Base-by-base conservation (phyloP, 1,140 invertebrate species). In the Pogonomyrmex californicus region DNA sequence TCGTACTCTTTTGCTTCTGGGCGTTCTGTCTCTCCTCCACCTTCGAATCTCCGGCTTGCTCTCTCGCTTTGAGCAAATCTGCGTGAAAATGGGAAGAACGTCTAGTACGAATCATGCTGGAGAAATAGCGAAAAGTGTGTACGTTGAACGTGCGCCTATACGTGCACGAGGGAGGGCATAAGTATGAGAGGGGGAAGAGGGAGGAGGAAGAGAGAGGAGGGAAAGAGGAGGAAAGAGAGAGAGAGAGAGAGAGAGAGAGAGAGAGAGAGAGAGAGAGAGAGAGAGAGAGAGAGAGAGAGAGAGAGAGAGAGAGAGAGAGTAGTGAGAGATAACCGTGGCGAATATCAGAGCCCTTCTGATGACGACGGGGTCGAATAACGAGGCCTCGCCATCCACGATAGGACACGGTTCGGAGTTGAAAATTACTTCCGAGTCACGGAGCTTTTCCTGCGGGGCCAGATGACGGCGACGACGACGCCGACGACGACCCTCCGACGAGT, bases 61-160 rank as follows among this genome's bases (percentile, higher is more conserved):
- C 85, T 81, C 87, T 86, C 47, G 60, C 89, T 93, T 92, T 92
- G 88, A 88, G 91, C 87, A 91, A 91, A 93, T 93, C 90, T 92
- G 89, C 90, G 91, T 91, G 89, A 90, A 92, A 94, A 94, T 91
- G 89, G 87, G 73, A 91, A 85, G 81, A 91, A 90, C 85, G 76
- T 66, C 78, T 85, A 62, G 60, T 68, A 63, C 54, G 56, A 77
- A 38, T 10, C 47, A 5, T n/a, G 17, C 36, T 49, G 9, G 23
- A 30, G 33, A 7, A 44, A 56, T 75, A 12, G 30, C 56, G 62
- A 33, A 68, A 60, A 56, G 63, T n/a, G 9, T 23, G 56, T 14
- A 54, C n/a, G 56, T 65, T 47, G 58, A 41, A 82, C 17, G 76
- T 76, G 62, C 49, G 58, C 10, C 12, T 79, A n/a, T 70, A 70